phyloP scores from a whole-genome alignment of 1,140 invertebrate species.

The Apocrypta bakeri region DNA sequence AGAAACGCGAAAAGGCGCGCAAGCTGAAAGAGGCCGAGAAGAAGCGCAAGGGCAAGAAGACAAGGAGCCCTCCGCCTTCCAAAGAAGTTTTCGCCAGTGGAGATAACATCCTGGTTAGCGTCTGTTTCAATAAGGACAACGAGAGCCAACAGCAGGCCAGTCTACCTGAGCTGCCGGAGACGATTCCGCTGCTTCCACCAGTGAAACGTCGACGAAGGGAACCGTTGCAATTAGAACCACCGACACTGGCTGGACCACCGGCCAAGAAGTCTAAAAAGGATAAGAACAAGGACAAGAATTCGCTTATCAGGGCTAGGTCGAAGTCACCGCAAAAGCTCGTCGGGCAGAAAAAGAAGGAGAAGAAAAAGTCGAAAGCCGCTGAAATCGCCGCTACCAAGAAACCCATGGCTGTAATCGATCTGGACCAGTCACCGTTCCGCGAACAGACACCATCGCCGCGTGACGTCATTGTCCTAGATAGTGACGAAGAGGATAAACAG shows the following conservation, averaged over 20 bases:
- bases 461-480: conserved; percentile 87
- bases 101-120: conserved; percentile 92
- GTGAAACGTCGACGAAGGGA: conserved; percentile 68
- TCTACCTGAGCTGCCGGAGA: conserved; percentile 65
- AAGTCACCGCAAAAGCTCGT: conserved; percentile 70
- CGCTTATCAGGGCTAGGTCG: conserved; percentile 52
- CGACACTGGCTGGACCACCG: conserved; percentile 45
- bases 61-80: conserved; percentile 76
- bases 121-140: conserved; percentile 89
- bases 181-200: conserved; percentile 70
- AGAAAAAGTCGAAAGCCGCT: conserved; percentile 74
- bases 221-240: conserved; percentile 57
- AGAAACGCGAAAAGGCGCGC: conserved; percentile 73
- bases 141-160: conserved; percentile 62
- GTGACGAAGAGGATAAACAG: conserved; percentile 81
- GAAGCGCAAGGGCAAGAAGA: conserved; percentile 73
- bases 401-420: conserved; percentile 89
- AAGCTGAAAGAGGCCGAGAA: conserved; percentile 71
- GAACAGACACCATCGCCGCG: conserved; percentile 86
- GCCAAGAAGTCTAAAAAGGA: conserved; percentile 71
- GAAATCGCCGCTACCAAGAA: conserved; percentile 76
- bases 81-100: conserved; percentile 95
- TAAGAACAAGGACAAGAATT: conserved; percentile 69
- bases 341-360: conserved; percentile 72
- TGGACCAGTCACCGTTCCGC: conserved; percentile 88